A percentile compares a stretch with the other conserved stretches of the same genome.
These are phyloP conservation scores for Cryptoprocta ferox DNA, from an alignment of 2,797 vertebrate species.

Conservation along the genomic window DNA sequence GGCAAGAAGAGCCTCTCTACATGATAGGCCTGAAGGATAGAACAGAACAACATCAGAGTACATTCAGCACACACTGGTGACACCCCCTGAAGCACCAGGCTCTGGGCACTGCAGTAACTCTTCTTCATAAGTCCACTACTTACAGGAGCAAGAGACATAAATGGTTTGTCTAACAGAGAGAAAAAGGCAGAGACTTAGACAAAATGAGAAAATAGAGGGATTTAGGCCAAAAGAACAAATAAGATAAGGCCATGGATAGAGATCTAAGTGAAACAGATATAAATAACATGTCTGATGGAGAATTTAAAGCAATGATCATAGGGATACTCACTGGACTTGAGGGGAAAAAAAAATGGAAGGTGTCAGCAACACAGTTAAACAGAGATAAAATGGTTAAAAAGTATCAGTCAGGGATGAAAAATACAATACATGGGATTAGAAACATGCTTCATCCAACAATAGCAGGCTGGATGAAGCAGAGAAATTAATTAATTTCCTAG, in stretches of 20 bases:
- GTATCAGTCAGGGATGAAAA: not conserved
- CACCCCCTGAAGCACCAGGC: not conserved
- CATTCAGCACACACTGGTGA: not conserved
- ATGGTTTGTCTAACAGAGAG: not conserved
- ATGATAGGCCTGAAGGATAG: not conserved
- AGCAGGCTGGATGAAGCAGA: not conserved
- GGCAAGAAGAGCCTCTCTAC: not conserved
- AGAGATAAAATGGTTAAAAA: not conserved
- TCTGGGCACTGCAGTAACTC: not conserved
- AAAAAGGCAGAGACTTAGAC: not conserved
- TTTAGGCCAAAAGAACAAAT: not conserved
- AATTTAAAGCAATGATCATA: not conserved
- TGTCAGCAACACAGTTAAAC: not conserved
- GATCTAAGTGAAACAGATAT: not conserved
- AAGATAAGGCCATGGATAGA: not conserved
- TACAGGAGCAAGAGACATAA: not conserved
- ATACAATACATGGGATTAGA: not conserved
- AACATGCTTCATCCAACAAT: not conserved
- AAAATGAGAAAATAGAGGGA: not conserved
- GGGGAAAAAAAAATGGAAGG: not conserved
- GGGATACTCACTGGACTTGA: not conserved
- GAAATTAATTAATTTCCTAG: not conserved
- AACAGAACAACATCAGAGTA: not conserved
- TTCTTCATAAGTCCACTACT: not conserved
- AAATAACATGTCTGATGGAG: not conserved